phyloP scores from a whole-genome alignment of 2,113 vertebrate species.

The Seriola aureovittata region DNA sequence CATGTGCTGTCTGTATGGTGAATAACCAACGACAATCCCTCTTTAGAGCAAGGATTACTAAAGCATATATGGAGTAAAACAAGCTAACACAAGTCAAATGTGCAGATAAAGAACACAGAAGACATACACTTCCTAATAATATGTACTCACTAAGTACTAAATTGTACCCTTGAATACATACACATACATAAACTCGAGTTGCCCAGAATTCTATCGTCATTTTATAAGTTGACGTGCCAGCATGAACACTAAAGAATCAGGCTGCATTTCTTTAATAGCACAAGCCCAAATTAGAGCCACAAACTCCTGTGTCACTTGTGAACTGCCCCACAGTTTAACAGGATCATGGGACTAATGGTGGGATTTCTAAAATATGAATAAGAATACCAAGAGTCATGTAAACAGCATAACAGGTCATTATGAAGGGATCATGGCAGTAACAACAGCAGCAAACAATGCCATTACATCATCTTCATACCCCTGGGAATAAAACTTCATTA shows the following conservation, averaged over 20 bases:
- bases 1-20: not conserved
- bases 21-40: not conserved
- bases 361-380: not conserved
- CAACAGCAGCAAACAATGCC: not conserved
- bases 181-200: too few relatives aligned
- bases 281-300: not conserved
- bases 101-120: too few relatives aligned
- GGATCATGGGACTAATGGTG: not conserved
- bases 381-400: not conserved
- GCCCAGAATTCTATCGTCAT: too few relatives aligned
- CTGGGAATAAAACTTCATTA: not conserved
- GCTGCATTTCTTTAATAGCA: not conserved
- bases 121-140: too few relatives aligned
- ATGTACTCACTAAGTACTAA: too few relatives aligned
- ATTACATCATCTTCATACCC: not conserved
- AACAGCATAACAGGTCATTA: not conserved
- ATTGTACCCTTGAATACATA: too few relatives aligned
- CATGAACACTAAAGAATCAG: not conserved
- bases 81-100: not conserved
- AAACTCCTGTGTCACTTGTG: not conserved
- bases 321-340: not conserved
- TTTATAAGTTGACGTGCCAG: too few relatives aligned
- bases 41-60: not conserved
- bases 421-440: slow-evolving; percentile 2
- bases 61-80: not conserved